Percentiles rank a stretch among this genome's conserved stretches.
Evolutionary conservation across 2,797 vertebrate genomes (phyloP).

Genomic region (Poecilia picta): DNA sequence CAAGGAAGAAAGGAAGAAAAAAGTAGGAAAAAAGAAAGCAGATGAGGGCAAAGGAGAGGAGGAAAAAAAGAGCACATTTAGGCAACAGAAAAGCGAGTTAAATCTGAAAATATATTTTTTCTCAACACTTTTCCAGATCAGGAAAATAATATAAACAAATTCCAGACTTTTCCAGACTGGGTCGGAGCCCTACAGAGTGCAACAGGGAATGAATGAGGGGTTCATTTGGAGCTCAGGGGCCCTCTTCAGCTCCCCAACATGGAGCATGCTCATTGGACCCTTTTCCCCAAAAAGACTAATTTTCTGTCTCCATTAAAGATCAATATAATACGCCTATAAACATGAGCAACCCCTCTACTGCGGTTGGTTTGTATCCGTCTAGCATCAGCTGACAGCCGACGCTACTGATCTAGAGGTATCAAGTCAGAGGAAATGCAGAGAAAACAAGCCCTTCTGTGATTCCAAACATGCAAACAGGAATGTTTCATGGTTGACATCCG

Average conservation of each 20-base stretch:
- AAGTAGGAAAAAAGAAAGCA: background rate
- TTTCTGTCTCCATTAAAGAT: conserved; percentile 18
- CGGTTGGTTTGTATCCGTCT: conserved; percentile 29
- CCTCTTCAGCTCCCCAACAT: conserved; percentile 53
- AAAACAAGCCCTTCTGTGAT: conserved; percentile 62
- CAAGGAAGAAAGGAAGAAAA: background rate
- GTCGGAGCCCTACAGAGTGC: background rate
- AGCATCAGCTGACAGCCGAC: conserved; percentile 32
- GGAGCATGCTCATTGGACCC: conserved; percentile 57
- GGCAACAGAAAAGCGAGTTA: background rate
- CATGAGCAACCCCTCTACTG: conserved; percentile 23
- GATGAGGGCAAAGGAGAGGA: background rate
- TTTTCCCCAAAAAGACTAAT: conserved; percentile 15
- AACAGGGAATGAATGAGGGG: background rate
- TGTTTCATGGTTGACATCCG: conserved; percentile 27
- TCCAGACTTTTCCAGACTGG: background rate
- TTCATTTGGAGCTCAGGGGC: conserved; percentile 27
- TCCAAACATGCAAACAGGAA: conserved; percentile 68
- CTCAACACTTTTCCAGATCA: background rate
- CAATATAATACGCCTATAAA: conserved; percentile 20
- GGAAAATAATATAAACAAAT: background rate
- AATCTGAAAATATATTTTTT: background rate
- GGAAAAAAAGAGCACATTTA: background rate
- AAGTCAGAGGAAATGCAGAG: conserved; percentile 43
- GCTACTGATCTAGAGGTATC: conserved; percentile 50